Base-by-base conservation (phyloP, 2,797 vertebrate species). In the Coccyzus lansbergi region DNA sequence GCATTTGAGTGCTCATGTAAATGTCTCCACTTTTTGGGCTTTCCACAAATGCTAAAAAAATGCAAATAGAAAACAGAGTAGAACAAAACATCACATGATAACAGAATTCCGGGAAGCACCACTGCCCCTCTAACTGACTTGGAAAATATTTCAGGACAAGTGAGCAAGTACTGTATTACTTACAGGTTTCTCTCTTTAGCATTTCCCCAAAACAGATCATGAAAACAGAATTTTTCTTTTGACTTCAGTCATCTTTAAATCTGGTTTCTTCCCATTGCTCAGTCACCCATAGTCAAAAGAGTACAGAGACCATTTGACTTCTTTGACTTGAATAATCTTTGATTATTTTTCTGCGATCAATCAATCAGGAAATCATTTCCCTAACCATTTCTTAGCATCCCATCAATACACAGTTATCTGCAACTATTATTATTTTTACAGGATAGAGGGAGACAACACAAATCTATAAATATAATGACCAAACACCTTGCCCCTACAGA, bases 381-480 rank as follows among this genome's bases (percentile, higher is more conserved):
- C 40, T 82, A 94, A 90, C 88, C 4, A 92, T 91, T 94, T 96
- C 56, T 88, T 94, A 85, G 78, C 48, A 84, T 40, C 15, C 9
- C 88, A 60, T 64, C 64, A 46, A 83, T 81, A 93, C 20, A 83
- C 18, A 68, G 34, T 9, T 76, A 36, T 93, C 95, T 55, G 3
- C 3, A 20, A 40, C 42, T 52, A 20, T 22, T 56, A 38, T 31
- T 55, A 38, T 38, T 38, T 76, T 71, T 51, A 58, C 15, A 60
- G 29, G 17, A 42, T 1, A 2, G 56, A 53, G 4, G 6, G 4
- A 84, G 20, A 72, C 18, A 83, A 62, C 26, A 65, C 3, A 21
- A 46, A 72, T 42, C 36, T 33, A 77, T 9, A 90, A 76, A 69
- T 6, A 1, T 10, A 46, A 85, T 53, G 19, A 55, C 71, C 33